Base-by-base conservation (phyloP, 1,140 invertebrate genomes). In the Drosophila neocordata region DNA sequence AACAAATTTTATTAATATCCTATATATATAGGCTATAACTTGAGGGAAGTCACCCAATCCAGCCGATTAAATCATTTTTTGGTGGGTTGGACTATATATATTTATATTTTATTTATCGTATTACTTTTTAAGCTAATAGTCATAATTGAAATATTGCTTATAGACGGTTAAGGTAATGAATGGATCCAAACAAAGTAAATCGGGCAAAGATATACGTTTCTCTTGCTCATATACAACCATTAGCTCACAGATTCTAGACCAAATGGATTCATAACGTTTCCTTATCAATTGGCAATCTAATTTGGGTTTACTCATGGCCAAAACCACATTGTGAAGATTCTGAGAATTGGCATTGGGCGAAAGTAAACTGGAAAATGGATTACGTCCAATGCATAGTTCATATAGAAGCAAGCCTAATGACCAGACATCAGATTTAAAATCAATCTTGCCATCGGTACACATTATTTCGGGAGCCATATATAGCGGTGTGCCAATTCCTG, bases 381-480 rank as follows among this genome's bases (percentile, higher is more conserved):
- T 93, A 69, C 93, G 93, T 15, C 95, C 95, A 9, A 91, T 71
- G 65, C 93, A 93, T 15, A 93, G 57, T 65, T 97, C 96, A 91
- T 96, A 97, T 5, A 97, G 78, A 57, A 97, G 93, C 89, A 96
- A 95, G 1, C 96, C 96, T 69, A 96, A 92, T 3, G 96, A 95
- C 96, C 96, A 97, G 68, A 97, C 94, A 82, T 97, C 96, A 55
- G 94, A 95, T 91, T 95, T 95, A 12, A 93, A 93, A 85, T 95
- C 94, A 79, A 95, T 96, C 58, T 93, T 92, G 77, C 94, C 93
- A 27, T 41, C 27, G 20, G 94, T 94, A 77, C 94, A 92, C 77
- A 96, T 94, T 22, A 97, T 92, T 92, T 97, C 96, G 12, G 96
- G 96, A 7, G 96, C 95, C 91, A 96, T 94, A 90, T 97, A 97